phyloP scores from a whole-genome alignment of 1,140 invertebrate species.

The Solenopsis fugax region DNA sequence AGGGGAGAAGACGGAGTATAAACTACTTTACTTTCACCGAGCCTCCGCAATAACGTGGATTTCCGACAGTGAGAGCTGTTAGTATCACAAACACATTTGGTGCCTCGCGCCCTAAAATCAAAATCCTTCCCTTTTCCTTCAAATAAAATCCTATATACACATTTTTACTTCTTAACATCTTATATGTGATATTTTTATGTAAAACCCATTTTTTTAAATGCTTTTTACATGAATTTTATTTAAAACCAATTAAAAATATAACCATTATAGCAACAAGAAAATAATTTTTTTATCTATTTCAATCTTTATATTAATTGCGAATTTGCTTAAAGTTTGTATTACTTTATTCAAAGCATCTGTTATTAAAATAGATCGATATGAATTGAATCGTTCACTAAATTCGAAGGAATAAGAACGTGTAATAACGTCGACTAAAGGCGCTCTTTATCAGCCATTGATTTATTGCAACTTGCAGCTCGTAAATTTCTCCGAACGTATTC shows the following conservation, averaged over 20 bases:
- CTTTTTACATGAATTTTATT: not conserved
- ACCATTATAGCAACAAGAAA: not conserved
- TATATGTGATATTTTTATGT: not conserved
- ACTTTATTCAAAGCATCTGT: not conserved
- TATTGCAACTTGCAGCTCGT: conserved; percentile 14
- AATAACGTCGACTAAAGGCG: conserved; percentile 6
- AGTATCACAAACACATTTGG: not conserved
- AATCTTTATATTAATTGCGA: not conserved
- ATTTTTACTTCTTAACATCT: not conserved
- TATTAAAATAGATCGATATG: not conserved
- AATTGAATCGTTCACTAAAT: conserved; percentile 5
- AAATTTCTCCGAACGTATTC: conserved; percentile 34
- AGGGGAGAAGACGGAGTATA: conserved; percentile 57
- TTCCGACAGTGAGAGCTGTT: conserved; percentile 76
- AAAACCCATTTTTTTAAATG: not conserved
- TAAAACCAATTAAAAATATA: conserved; percentile 10
- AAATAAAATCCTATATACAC: not conserved
- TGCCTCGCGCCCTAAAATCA: not conserved
- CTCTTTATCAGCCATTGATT: conserved; percentile 44
- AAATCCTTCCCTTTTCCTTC: not conserved
- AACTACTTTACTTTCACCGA: conserved; percentile 80
- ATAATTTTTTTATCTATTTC: not conserved
- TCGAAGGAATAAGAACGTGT: not conserved
- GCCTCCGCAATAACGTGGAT: conserved; percentile 44
- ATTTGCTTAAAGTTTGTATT: not conserved